Percentiles rank a stretch among this genome's conserved stretches.
phyloP scores from a whole-genome alignment of 2,888 invertebrate species.

The Aleiodes alternator region DNA sequence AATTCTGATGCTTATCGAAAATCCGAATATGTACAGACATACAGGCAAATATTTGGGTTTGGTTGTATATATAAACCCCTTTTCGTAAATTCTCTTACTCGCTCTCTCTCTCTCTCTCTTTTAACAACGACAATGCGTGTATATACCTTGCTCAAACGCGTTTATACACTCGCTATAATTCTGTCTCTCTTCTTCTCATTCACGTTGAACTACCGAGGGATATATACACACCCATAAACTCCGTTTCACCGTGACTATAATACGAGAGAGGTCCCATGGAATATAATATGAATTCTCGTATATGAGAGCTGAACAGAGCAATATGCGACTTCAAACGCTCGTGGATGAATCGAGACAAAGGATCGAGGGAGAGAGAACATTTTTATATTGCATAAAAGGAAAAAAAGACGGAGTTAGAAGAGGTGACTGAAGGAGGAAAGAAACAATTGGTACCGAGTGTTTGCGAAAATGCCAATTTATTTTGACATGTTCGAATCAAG shows the following conservation, averaged over 20 bases:
- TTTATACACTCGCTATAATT: slow-evolving; percentile 10
- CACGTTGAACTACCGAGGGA: not conserved
- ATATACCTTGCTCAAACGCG: slow-evolving; percentile 23
- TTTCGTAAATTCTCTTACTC: not conserved
- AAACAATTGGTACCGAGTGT: slow-evolving; percentile 16
- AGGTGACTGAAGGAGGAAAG: slow-evolving; percentile 2
- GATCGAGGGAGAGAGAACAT: not conserved
- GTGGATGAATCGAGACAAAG: slow-evolving; percentile 31
- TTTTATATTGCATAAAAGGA: slow-evolving; percentile 10
- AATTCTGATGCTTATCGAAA: slow-evolving; percentile 31
- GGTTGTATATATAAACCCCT: slow-evolving; percentile 10
- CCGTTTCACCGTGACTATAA: slow-evolving; percentile 20
- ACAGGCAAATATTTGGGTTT: slow-evolving; percentile 36
- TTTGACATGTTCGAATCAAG: slow-evolving; percentile 21
- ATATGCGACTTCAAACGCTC: slow-evolving; percentile 34
- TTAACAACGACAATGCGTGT: slow-evolving; percentile 28
- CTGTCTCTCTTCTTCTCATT: slow-evolving; percentile 6
- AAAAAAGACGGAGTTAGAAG: slow-evolving; percentile 14
- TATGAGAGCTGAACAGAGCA: slow-evolving; percentile 31
- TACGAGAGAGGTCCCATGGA: slow-evolving; percentile 17
- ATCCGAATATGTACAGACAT: slow-evolving; percentile 24
- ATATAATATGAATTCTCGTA: slow-evolving; percentile 29
- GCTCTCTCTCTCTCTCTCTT: not conserved
- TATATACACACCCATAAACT: slow-evolving; percentile 12
- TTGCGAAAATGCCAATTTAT: slow-evolving; percentile 45